These are phyloP conservation scores for Acanthis flammea DNA, from an alignment of 2,797 vertebrate genomes.

Conservation along the genomic window DNA sequence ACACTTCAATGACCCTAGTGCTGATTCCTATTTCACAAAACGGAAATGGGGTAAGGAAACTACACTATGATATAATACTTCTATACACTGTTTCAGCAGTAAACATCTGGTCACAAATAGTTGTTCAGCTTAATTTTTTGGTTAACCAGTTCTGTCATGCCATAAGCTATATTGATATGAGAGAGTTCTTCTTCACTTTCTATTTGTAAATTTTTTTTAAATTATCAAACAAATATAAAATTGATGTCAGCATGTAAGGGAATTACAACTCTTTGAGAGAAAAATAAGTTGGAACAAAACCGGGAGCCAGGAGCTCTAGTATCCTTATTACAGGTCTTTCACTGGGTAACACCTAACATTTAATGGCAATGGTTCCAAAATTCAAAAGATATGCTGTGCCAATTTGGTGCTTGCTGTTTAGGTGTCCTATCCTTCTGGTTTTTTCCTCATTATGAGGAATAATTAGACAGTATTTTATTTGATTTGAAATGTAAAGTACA, in stretches of 20 bases:
- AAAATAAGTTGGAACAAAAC: neutral
- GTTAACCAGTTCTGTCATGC: neutral
- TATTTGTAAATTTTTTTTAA: neutral
- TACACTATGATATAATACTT: neutral
- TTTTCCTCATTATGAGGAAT: neutral
- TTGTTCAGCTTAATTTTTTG: neutral
- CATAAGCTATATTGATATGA: neutral
- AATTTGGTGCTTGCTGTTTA: neutral
- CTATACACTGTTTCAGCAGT: neutral
- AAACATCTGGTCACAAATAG: neutral
- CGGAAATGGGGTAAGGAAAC: constrained; percentile 95
- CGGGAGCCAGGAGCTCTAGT: neutral
- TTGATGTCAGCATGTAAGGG: neutral
- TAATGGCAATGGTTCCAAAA: neutral
- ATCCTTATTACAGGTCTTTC: neutral
- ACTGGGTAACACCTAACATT: neutral
- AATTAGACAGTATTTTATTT: neutral
- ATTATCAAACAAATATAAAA: neutral
- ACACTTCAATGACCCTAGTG: constrained; percentile 96
- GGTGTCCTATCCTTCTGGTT: neutral
- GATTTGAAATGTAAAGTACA: neutral
- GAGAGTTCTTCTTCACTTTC: neutral
- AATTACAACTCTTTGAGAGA: neutral
- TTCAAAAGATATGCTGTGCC: neutral
- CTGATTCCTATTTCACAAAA: constrained; percentile 97